A percentile compares a stretch with the other conserved stretches of the same genome.
Conservation (phyloP, 2,797 vertebrate genomes). For the Propithecus deckenii region DNA sequence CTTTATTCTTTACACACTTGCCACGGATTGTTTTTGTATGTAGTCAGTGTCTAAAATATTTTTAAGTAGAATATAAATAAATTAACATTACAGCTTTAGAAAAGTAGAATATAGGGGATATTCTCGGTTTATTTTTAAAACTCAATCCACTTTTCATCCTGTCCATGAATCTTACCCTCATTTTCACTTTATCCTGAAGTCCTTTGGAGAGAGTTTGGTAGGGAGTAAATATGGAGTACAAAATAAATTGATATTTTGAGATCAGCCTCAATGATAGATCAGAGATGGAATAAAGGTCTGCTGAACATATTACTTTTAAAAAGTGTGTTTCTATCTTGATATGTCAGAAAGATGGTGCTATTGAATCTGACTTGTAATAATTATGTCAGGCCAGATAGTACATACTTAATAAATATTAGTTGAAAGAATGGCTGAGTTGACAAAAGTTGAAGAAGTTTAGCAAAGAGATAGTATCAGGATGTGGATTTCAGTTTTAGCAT, state of each 20-base stretch:
- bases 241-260: neutral
- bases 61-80: neutral
- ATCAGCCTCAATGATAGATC: neutral
- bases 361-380: neutral
- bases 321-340: neutral
- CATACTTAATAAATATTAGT: neutral
- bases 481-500: neutral
- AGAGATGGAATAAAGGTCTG: neutral
- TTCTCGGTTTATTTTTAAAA: neutral
- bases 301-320: neutral
- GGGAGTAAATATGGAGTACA: neutral
- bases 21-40: neutral
- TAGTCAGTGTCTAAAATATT: neutral
- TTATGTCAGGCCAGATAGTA: neutral
- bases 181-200: neutral
- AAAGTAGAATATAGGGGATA: neutral
- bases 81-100: neutral
- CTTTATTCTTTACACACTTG: neutral
- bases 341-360: neutral
- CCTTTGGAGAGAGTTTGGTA: neutral
- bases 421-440: constrained; percentile 1
- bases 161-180: neutral
- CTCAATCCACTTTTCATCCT: neutral
- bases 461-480: neutral
- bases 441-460: neutral